These are phyloP conservation scores for Drosophila grimshawi DNA, from an alignment of 1,140 invertebrate genomes.

Conservation along the genomic window DNA sequence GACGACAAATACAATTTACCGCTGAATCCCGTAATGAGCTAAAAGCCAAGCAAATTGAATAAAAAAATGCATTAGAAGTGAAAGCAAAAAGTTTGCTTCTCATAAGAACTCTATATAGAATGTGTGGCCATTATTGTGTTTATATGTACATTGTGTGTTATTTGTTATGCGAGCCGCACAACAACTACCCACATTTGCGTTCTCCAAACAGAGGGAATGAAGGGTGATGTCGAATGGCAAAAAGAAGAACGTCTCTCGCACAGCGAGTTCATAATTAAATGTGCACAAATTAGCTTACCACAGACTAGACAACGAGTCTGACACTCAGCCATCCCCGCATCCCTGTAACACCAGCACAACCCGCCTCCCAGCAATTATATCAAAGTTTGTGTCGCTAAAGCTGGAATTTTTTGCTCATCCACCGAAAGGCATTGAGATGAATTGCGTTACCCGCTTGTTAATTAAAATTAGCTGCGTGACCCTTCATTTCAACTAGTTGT, in stretches of 20 bases:
- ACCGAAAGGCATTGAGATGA: not conserved
- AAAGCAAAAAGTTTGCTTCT: conserved; percentile 45
- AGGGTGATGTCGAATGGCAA: not conserved
- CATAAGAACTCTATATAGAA: conserved; percentile 34
- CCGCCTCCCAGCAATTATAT: conserved; percentile 6
- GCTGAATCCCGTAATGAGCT: conserved; percentile 53
- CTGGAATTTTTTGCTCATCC: conserved; percentile 19
- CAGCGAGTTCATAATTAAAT: conserved; percentile 48
- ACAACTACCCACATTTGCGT: conserved; percentile 9
- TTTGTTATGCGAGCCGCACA: conserved; percentile 13
- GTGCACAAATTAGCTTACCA: conserved; percentile 48
- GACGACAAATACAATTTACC: conserved; percentile 41
- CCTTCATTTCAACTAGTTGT: not conserved
- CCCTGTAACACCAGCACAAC: not conserved
- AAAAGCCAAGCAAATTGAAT: conserved; percentile 49
- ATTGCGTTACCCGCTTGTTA: conserved; percentile 9
- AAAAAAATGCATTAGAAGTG: conserved; percentile 55
- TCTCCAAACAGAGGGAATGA: not conserved
- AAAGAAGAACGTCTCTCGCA: conserved; percentile 7
- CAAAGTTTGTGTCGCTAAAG: conserved; percentile 4
- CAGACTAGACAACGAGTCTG: conserved; percentile 13
- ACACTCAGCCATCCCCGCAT: not conserved
- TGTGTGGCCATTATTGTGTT: not conserved
- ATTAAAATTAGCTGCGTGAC: conserved; percentile 34
- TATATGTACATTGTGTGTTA: conserved; percentile 3